Evolutionary conservation across 2,113 vertebrate species (phyloP), one percentile per base, ranked within the genome.

Genomic region (Heloderma charlesbogerti): DNA sequence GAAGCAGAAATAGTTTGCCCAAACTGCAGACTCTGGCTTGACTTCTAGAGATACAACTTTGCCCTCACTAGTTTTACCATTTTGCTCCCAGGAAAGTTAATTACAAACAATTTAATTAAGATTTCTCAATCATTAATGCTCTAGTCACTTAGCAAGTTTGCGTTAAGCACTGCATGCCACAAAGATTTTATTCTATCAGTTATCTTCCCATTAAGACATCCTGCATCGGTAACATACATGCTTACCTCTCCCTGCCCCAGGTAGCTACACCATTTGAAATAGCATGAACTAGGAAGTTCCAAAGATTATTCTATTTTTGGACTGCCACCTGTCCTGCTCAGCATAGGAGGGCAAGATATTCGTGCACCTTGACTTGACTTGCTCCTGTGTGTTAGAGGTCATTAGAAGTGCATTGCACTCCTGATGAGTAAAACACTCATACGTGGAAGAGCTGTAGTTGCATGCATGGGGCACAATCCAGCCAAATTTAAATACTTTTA

Each of bases 41-140:
- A 84, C 54, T 45, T 66, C 92, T 85, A 94, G 94, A 96, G 94
- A 94, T 96, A 94, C 93, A 20, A 54, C 43, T 95, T 91, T 88
- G 75, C 94, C 92, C 84, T 91, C 1, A 0, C 90, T 90, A 92
- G 91, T 97, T 96, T 95, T 89, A 92, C 82, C 92, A 92, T 94
- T 93, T 93, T 84, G 93, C 94, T 95, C 94, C 92, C 90, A 89
- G 95, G 92, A 95, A 93, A 96, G 92, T 91, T 96, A 96, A 97
- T 97, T 97, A 81, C 95, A 87, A 95, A 95, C 94, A 91, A 96
- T 96, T 96, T 96, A 96, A 97, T 97, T 97, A 97, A 96, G 95
- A 96, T 95, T 91, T 95, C 95, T 93, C 95, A 91, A 95, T 96
- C 97, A 95, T 94, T 96, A 94, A 95, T 96, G 96, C 96, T 95